Conservation (phyloP, 2,113 vertebrate species). For the Brevimyrus niger region DNA sequence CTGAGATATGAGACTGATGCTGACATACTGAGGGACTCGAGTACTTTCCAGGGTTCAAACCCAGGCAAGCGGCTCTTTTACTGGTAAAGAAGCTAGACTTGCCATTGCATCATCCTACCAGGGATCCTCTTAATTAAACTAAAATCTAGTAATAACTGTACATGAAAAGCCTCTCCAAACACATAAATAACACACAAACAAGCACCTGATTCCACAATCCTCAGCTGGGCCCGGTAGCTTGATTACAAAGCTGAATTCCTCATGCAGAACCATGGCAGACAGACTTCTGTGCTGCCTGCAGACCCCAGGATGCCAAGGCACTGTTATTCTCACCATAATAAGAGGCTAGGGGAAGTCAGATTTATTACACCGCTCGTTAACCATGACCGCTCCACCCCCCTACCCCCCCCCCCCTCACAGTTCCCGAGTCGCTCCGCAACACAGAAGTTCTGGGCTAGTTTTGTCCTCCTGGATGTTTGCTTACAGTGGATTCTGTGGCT, state of each 20-base stretch:
- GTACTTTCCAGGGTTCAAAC: neutral
- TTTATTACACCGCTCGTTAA: conserved; percentile 35
- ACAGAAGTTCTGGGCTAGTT: neutral
- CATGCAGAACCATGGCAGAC: conserved; percentile 1
- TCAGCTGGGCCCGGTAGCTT: conserved; percentile 18
- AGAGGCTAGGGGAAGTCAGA: conserved; percentile 28
- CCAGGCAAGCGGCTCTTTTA: neutral
- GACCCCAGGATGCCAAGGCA: neutral
- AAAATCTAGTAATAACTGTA: neutral
- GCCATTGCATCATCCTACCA: neutral
- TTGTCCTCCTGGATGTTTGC: neutral
- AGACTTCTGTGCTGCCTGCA: neutral
- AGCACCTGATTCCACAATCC: conserved; percentile 15
- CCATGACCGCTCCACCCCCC: conserved; percentile 17
- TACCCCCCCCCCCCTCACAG: neutral
- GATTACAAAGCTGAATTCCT: conserved; percentile 15
- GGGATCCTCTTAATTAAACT: neutral
- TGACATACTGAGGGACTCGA: neutral
- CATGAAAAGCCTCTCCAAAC: neutral
- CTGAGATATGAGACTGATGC: neutral
- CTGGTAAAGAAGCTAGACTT: neutral
- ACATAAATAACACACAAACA: neutral
- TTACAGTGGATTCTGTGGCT: neutral
- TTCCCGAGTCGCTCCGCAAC: neutral
- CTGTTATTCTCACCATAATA: conserved; percentile 33